phyloP scores from a whole-genome alignment of 1,140 invertebrate genomes.

The Drosophila saltans region DNA sequence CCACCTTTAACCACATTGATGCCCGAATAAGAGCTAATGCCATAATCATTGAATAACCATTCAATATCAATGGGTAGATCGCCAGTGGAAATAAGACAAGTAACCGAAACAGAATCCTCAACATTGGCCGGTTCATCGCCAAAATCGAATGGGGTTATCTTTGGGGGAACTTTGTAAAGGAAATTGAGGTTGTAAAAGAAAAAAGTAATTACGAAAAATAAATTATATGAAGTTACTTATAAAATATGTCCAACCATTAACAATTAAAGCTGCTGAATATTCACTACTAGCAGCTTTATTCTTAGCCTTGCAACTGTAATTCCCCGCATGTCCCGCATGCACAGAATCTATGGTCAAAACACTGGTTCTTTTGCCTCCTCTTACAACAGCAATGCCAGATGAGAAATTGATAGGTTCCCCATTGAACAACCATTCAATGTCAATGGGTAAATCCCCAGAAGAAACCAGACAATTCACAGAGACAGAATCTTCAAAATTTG shows the following conservation, averaged over 20 bases:
- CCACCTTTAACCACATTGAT: constrained; percentile 89
- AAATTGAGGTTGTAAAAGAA: constrained; percentile 20
- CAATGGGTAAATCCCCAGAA: constrained; percentile 89
- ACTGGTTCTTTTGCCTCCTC: constrained; percentile 86
- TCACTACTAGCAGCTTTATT: constrained; percentile 90
- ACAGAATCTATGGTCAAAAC: constrained; percentile 90
- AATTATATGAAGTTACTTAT: neutral
- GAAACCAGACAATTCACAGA: constrained; percentile 90
- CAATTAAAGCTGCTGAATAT: constrained; percentile 87
- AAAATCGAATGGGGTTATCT: constrained; percentile 91
- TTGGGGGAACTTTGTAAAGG: constrained; percentile 86
- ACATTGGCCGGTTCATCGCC: constrained; percentile 91
- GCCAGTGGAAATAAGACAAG: constrained; percentile 90
- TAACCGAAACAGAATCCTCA: constrained; percentile 90
- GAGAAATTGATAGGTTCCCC: constrained; percentile 83
- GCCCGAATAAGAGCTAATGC: constrained; percentile 87
- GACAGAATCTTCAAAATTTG: constrained; percentile 90
- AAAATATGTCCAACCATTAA: constrained; percentile 86
- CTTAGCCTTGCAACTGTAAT: constrained; percentile 88
- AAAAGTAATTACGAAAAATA: constrained; percentile 8
- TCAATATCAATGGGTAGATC: constrained; percentile 90
- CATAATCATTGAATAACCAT: constrained; percentile 90
- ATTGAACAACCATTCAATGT: constrained; percentile 90
- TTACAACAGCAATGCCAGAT: constrained; percentile 83
- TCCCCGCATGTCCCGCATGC: constrained; percentile 87